These are phyloP conservation scores for Drosophila melanica DNA, from an alignment of 1,140 invertebrate species.

Conservation along the genomic window DNA sequence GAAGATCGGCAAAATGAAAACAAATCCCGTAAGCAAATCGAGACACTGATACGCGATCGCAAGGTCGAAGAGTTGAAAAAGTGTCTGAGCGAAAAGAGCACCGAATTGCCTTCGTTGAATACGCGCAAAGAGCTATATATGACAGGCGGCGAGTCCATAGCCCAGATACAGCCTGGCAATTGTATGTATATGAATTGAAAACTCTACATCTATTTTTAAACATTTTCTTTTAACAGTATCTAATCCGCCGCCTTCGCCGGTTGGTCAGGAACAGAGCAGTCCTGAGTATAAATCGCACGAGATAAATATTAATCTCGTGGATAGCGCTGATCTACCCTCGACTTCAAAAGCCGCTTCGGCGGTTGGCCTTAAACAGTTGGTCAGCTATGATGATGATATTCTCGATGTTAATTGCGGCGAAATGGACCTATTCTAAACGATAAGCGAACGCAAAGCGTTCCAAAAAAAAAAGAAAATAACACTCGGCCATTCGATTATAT, in stretches of 20 bases:
- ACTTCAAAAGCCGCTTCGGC: conserved; percentile 68
- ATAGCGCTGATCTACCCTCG: conserved; percentile 75
- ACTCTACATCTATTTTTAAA: conserved; percentile 4
- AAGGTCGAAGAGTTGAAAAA: conserved; percentile 88
- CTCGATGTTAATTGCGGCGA: conserved; percentile 89
- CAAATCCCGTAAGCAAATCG: conserved; percentile 85
- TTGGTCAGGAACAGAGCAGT: conserved; percentile 88
- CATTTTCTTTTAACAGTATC: conserved; percentile 84
- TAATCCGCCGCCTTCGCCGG: conserved; percentile 91
- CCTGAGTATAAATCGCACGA: conserved; percentile 86
- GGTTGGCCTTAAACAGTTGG: conserved; percentile 58
- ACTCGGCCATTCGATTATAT: conserved; percentile 34
- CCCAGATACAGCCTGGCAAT: conserved; percentile 85
- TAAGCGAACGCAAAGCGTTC: conserved; percentile 57
- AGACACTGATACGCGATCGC: conserved; percentile 85
- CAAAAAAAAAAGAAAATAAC: background rate
- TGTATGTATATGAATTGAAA: conserved; percentile 52
- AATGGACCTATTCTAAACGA: conserved; percentile 89
- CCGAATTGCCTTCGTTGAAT: conserved; percentile 86
- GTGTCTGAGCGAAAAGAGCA: conserved; percentile 84
- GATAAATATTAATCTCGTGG: conserved; percentile 85
- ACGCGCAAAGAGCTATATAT: conserved; percentile 85
- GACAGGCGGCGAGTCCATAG: conserved; percentile 85
- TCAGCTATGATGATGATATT: conserved; percentile 88
- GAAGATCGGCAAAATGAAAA: conserved; percentile 87